Evolutionary conservation across 2,888 invertebrate species (phyloP).

Genomic region (Drosophila falleni): DNA sequence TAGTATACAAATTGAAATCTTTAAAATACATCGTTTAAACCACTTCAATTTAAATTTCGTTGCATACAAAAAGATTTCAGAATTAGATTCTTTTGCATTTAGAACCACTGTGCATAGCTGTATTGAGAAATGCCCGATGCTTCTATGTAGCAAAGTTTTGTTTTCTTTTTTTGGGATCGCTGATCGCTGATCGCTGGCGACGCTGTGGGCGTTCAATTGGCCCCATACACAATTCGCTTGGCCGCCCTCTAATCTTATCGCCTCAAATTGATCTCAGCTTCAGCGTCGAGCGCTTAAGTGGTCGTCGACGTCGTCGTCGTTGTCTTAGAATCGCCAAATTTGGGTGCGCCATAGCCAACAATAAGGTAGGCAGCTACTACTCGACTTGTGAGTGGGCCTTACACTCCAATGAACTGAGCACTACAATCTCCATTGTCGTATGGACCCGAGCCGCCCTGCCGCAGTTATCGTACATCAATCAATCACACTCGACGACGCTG

Average conservation of each 20-base stretch:
- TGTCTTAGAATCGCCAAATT: constrained; percentile 58
- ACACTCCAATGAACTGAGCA: constrained; percentile 47
- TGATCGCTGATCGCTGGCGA: constrained; percentile 15
- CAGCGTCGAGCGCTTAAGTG: constrained; percentile 50
- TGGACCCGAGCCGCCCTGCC: constrained; percentile 38
- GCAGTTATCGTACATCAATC: constrained; percentile 68
- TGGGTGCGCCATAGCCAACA: constrained; percentile 56
- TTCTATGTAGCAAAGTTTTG: constrained; percentile 51
- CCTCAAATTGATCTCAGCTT: constrained; percentile 61
- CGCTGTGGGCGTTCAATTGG: constrained; percentile 70
- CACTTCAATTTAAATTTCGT: background rate
- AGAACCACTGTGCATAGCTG: constrained; percentile 49
- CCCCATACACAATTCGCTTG: constrained; percentile 52
- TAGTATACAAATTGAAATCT: background rate
- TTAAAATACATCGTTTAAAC: background rate
- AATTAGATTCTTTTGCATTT: background rate
- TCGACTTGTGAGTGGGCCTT: constrained; percentile 41
- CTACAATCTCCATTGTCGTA: constrained; percentile 31
- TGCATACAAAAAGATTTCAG: background rate
- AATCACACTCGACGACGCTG: constrained; percentile 64
- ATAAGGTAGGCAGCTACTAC: constrained; percentile 35
- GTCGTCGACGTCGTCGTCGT: constrained; percentile 19
- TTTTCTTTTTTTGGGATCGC: constrained; percentile 28
- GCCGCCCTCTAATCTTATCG: constrained; percentile 78
- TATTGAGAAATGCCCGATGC: constrained; percentile 55